Base-by-base conservation (phyloP, 2,888 invertebrate genomes). In the Chironomus riparius region DNA sequence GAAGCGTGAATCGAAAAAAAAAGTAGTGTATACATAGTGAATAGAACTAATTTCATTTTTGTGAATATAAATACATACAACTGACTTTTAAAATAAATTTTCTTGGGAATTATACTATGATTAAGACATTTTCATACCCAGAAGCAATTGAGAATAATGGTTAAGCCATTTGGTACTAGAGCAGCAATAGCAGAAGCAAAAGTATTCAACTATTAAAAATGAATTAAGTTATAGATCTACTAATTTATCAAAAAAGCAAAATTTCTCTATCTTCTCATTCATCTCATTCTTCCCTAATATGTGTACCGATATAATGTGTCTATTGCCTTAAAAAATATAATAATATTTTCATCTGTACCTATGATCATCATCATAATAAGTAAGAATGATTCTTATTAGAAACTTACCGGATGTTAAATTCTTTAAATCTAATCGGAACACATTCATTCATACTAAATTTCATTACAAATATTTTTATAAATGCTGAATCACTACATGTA, bases 141-240 rank as follows among this genome's bases (percentile, higher is more conserved):
- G 38, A 18, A 68, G 68, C 68, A 38, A 68, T 68, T 47, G 68
- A 56, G 56, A 56, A 56, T 56, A 18, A 56, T 56, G 56, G n/a
- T 56, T 56, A 56, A 56, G 56, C 65, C 65, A 24, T 65, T 65
- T 65, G 65, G 21, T 21, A 24, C 21, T 65, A 13, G 21, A 21
- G 13, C 21, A 21, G 15, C 18, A n/a, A n/a, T n/a, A 56, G 38
- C 38, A 38, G 38, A 38, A 38, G 38, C 38, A 38, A 38, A 38
- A 65, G 65, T 24, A 24, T 24, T 68, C 13, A 68, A 47, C 68
- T 68, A 68, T 68, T 68, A 68, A 68, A 68, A 68, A 47, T 68
- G 68, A 68, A 68, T 68, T 68, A 68, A 68, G 68, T 68, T 68
- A 68, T 68, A 24, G 65, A 65, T 65, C 38, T 38, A 65, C 65